Base-by-base conservation (phyloP, 2,888 invertebrate genomes). In the Andrena dorsata region DNA sequence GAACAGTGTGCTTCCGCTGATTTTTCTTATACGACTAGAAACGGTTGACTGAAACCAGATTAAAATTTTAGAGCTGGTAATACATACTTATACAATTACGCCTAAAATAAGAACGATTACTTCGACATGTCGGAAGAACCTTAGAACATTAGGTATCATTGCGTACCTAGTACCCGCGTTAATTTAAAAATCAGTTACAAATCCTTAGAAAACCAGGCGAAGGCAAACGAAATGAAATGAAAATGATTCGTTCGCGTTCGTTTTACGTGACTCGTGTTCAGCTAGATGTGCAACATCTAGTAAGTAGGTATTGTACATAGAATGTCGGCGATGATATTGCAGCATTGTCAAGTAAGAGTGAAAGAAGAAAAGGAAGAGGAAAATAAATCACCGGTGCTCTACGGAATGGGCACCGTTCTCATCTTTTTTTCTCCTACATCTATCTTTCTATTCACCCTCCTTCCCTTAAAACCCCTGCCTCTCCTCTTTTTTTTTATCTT, bases 21-120 rank as follows among this genome's bases (percentile, higher is more conserved):
- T 20, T 71, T 58, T 71, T 47, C 75, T 64, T 81, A 73, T 10
- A 74, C 71, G 84, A 84, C 85, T 81, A 85, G 85, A 85, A 79
- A 73, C 35, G 64, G 79, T 80, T 83, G 73, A 71, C 56, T 53
- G 68, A 41, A 75, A 30, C 75, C 68, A 73, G 28, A 77, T 80
- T 78, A 41, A 53, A 80, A 84, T 77, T 83, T 84, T 84, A 66
- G 68, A 78, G 58, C 76, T 58, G 80, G 61, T 61, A 69, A 65
- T 82, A 63, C 66, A 41, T 41, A 41, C 41, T 77, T 86, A 80
- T 56, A 58, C 20, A 66, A 66, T 81, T 83, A 80, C 60, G 76
- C 53, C 51, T 61, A 66, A 58, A 76, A 82, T 53, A 51, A 70
- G 71, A 63, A 70, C 74, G 30, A 66, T 49, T 58, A 71, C 71